Evolutionary conservation across 2,888 invertebrate species (phyloP).

Genomic region (Brachynemurus nebulosus): DNA sequence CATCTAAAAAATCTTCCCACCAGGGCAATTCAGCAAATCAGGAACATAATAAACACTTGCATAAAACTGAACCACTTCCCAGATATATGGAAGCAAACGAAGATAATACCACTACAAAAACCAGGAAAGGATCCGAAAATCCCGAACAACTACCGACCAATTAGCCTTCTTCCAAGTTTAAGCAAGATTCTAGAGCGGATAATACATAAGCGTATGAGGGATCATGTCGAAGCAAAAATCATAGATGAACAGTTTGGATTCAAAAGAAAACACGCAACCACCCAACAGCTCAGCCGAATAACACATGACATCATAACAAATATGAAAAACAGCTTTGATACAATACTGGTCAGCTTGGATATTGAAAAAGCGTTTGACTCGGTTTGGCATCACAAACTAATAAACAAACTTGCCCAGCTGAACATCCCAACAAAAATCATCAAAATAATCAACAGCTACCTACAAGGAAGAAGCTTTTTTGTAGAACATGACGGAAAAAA

Average conservation of each 20-base stretch:
- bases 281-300: background rate
- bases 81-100: background rate
- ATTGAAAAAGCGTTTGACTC: background rate
- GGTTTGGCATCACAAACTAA: background rate
- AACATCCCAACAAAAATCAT: background rate
- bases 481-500: no score
- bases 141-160: background rate
- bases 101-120: background rate
- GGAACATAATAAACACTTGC: background rate
- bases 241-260: background rate
- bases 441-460: background rate
- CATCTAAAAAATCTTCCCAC: background rate
- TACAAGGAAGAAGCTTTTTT: background rate
- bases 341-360: background rate
- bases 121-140: background rate
- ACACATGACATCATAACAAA: background rate
- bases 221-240: background rate
- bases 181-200: background rate
- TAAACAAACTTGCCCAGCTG: background rate
- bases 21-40: background rate
- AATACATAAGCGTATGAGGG: background rate
- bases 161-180: background rate
- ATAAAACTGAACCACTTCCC: background rate
- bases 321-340: background rate
- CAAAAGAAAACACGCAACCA: background rate